These are phyloP conservation scores for Bombus superbus DNA, from an alignment of 1,140 invertebrate species.

Conservation along the genomic window DNA sequence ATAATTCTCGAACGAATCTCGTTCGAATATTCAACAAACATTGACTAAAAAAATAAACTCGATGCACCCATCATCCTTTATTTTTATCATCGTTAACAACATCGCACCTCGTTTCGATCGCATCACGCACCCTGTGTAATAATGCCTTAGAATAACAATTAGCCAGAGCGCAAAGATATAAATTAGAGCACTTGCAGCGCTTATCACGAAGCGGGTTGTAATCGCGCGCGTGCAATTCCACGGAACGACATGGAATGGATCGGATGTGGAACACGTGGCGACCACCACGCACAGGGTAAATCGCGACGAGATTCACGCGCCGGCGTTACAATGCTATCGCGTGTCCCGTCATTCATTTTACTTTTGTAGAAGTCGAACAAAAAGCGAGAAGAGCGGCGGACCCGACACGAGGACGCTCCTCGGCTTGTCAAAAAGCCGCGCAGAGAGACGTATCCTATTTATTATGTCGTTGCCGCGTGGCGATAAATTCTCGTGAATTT, in stretches of 20 bases:
- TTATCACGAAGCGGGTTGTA: neutral
- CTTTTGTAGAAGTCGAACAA: constrained; percentile 36
- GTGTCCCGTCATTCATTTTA: constrained; percentile 41
- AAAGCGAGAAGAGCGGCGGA: constrained; percentile 25
- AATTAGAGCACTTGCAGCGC: neutral
- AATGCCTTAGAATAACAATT: neutral
- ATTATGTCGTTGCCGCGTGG: constrained; percentile 54
- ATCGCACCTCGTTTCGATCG: neutral
- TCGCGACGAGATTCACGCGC: neutral
- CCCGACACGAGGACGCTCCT: constrained; percentile 31
- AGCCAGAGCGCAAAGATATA: neutral
- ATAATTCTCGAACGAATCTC: neutral
- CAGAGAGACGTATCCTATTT: constrained; percentile 49
- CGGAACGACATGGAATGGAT: neutral
- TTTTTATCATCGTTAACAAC: neutral
- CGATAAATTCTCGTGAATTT: constrained; percentile 67
- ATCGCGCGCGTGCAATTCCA: constrained; percentile 7
- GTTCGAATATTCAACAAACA: neutral
- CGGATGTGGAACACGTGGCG: constrained; percentile 1
- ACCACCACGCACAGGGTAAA: neutral
- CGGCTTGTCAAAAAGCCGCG: constrained; percentile 58
- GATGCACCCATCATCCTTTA: no score
- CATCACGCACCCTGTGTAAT: neutral
- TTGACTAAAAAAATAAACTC: neutral
- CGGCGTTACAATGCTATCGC: constrained; percentile 31